Conservation (phyloP, 1,140 invertebrate genomes). For the Habropoda laboriosa region DNA sequence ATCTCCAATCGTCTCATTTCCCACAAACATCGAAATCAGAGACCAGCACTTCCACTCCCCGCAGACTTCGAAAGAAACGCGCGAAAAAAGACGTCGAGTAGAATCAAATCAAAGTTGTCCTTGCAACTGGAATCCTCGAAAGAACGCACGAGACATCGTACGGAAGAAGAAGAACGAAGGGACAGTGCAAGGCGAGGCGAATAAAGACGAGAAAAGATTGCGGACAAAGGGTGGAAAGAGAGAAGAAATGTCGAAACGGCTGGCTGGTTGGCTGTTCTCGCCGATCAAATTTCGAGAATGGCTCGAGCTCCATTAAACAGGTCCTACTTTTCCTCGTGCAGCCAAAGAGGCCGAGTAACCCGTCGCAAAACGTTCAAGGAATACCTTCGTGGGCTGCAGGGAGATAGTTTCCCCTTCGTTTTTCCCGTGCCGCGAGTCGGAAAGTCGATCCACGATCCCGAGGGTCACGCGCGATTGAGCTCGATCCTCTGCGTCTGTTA, state of each 20-base stretch:
- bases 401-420: constrained; percentile 51
- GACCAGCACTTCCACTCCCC: constrained; percentile 2
- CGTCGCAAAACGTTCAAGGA: constrained; percentile 68
- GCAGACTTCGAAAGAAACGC: constrained; percentile 26
- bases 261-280: constrained; percentile 70
- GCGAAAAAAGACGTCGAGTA: constrained; percentile 53
- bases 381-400: constrained; percentile 52
- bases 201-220: constrained; percentile 54
- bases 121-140: constrained; percentile 66
- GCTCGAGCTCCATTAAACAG: constrained; percentile 74
- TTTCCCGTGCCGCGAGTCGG: constrained; percentile 37
- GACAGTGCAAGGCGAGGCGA: constrained; percentile 57
- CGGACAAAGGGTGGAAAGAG: not conserved
- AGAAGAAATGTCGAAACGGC: constrained; percentile 52
- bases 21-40: constrained; percentile 1
- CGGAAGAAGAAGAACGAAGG: not conserved
- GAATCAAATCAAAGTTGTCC: constrained; percentile 79
- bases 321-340: constrained; percentile 61
- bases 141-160: constrained; percentile 45
- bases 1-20: not conserved
- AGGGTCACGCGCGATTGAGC: constrained; percentile 59
- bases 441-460: constrained; percentile 56
- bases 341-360: constrained; percentile 54
- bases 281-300: constrained; percentile 77
- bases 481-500: constrained; percentile 49